phyloP scores from a whole-genome alignment of 2,113 vertebrate species.

The Butorides virescens region DNA sequence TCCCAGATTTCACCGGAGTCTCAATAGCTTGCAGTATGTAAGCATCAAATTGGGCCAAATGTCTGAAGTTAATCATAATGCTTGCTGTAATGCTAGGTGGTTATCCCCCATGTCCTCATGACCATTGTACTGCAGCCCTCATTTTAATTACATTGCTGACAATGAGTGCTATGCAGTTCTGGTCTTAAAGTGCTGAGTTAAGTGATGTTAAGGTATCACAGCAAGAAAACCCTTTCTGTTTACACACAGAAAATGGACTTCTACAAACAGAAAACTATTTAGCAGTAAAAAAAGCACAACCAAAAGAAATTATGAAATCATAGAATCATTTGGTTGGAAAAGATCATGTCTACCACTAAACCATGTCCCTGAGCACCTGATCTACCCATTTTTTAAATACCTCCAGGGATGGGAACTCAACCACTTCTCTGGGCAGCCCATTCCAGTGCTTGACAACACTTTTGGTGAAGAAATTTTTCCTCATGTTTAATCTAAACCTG shows the following conservation, averaged over 20 bases:
- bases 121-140: not conserved
- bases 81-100: not conserved
- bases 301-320: not conserved
- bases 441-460: too few relatives aligned
- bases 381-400: too few relatives aligned
- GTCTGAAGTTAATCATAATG: constrained; percentile 6
- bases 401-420: too few relatives aligned
- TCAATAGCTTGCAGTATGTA: not conserved
- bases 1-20: not conserved
- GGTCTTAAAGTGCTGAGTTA: not conserved
- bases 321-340: too few relatives aligned
- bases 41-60: not conserved
- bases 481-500: too few relatives aligned
- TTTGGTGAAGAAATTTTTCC: too few relatives aligned
- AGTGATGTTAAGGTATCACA: not conserved
- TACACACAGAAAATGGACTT: not conserved
- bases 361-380: too few relatives aligned
- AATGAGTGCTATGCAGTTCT: not conserved
- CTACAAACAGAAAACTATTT: not conserved
- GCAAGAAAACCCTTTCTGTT: not conserved
- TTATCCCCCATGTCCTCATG: not conserved
- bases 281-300: not conserved
- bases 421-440: too few relatives aligned
- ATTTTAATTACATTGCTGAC: constrained; percentile 24
- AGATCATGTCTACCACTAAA: too few relatives aligned